Percentiles rank a stretch among this genome's conserved stretches.
These are phyloP conservation scores for Drosophila prostipennis DNA, from an alignment of 2,888 invertebrate species.

Conservation along the genomic window DNA sequence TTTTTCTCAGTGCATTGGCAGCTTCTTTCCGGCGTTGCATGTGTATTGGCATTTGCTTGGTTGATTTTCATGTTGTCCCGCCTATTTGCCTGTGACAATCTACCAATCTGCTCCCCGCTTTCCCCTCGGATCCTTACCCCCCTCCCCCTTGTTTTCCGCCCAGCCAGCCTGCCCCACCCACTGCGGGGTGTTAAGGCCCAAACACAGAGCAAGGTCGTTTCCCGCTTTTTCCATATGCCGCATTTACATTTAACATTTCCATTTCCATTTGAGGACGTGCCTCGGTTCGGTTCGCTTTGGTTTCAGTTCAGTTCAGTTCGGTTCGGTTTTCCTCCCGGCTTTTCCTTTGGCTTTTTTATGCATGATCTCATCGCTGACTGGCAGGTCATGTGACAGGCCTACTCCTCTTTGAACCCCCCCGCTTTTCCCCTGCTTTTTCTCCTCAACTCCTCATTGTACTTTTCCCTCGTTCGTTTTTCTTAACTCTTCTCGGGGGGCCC, in stretches of 20 bases:
- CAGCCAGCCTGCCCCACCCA: conserved; percentile 5
- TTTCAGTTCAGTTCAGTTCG: neutral
- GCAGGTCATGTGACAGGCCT: conserved; percentile 54
- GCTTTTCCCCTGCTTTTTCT: conserved; percentile 4
- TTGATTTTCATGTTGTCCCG: conserved; percentile 76
- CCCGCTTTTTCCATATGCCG: conserved; percentile 53
- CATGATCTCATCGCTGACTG: conserved; percentile 78
- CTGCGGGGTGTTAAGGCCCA: conserved; percentile 72
- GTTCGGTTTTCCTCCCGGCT: conserved; percentile 11
- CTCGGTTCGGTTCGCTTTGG: conserved; percentile 35
- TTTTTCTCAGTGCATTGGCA: conserved; percentile 13
- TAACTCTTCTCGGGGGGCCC: conserved; percentile 28
- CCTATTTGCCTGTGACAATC: conserved; percentile 74
- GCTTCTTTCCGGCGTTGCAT: conserved; percentile 36
- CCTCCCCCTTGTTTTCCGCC: conserved; percentile 5
- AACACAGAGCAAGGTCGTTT: conserved; percentile 77
- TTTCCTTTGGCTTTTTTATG: conserved; percentile 63
- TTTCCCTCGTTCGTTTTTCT: conserved; percentile 3
- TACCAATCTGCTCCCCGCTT: conserved; percentile 28
- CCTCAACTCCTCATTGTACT: conserved; percentile 6
- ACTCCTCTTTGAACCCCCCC: conserved; percentile 13
- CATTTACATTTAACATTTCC: conserved; percentile 73
- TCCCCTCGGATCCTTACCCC: neutral
- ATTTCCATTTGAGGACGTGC: conserved; percentile 63
- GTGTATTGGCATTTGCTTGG: conserved; percentile 80